Conservation (phyloP, 2,797 vertebrate species). For the Erethizon dorsatum region DNA sequence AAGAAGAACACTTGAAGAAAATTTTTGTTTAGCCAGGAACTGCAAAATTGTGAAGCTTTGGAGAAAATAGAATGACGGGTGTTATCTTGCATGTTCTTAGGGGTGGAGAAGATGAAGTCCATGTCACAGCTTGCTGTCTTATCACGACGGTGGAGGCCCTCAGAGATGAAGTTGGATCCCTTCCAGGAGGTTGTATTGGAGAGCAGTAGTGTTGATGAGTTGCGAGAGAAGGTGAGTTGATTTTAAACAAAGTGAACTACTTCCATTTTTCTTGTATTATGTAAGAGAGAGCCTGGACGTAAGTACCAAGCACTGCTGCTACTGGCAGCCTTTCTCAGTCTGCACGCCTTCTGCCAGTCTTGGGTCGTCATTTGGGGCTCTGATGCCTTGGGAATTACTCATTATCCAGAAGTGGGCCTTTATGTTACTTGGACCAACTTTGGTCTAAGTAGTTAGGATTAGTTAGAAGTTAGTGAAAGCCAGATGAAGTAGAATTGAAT, state of each 20-base stretch:
- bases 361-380: background rate
- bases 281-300: background rate
- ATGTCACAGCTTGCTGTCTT: slow-evolving; percentile 98
- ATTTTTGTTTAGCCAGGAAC: slow-evolving; percentile 44
- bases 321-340: background rate
- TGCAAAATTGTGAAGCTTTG: background rate
- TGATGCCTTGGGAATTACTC: slow-evolving; percentile 25
- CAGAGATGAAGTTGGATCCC: slow-evolving; percentile 95
- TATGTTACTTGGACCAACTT: background rate
- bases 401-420: background rate
- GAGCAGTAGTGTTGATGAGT: slow-evolving; percentile 97
- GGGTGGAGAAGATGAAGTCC: slow-evolving; percentile 98
- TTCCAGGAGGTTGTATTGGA: slow-evolving; percentile 98
- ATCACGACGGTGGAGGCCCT: slow-evolving; percentile 95
- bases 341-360: background rate
- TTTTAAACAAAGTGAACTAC: slow-evolving; percentile 6
- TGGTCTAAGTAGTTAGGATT: slow-evolving; percentile 42
- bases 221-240: slow-evolving; percentile 95
- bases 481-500: slow-evolving; percentile 7
- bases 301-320: background rate
- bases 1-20: slow-evolving; percentile 38
- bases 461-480: slow-evolving; percentile 27
- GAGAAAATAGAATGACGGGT: slow-evolving; percentile 21
- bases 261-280: background rate
- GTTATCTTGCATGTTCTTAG: slow-evolving; percentile 87